phyloP scores from a whole-genome alignment of 1,140 invertebrate genomes.

The Vanessa atalanta region DNA sequence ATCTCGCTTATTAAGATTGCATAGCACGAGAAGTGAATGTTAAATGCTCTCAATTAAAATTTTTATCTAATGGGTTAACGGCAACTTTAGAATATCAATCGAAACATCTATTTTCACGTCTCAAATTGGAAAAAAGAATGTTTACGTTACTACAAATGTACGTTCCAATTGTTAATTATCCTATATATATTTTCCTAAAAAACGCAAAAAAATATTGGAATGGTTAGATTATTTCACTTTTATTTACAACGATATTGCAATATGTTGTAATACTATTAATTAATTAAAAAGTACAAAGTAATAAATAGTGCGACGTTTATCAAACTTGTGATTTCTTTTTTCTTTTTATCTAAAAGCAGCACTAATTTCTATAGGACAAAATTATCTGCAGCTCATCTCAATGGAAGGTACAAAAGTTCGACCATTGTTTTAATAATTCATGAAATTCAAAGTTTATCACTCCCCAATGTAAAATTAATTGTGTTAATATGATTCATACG shows the following conservation, averaged over 20 bases:
- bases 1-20: constrained; percentile 33
- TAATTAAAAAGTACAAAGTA: no score
- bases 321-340: no score
- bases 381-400: background rate
- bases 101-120: constrained; percentile 23
- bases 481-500: constrained; percentile 31
- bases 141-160: background rate
- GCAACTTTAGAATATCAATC: constrained; percentile 38
- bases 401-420: background rate
- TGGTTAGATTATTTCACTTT: no score
- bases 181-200: background rate
- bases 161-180: background rate
- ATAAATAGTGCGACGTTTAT: no score
- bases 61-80: constrained; percentile 43
- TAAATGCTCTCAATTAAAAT: constrained; percentile 42
- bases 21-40: constrained; percentile 32
- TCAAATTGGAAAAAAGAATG: constrained; percentile 11
- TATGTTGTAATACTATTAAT: no score
- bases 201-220: no score
- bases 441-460: constrained; percentile 32
- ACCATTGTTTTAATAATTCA: constrained; percentile 12
- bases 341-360: no score
- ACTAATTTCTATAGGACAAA: background rate
- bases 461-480: constrained; percentile 33
- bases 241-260: no score